These are phyloP conservation scores for Oxyteleia sp. DNA, from an alignment of 2,888 invertebrate genomes.

Conservation along the genomic window DNA sequence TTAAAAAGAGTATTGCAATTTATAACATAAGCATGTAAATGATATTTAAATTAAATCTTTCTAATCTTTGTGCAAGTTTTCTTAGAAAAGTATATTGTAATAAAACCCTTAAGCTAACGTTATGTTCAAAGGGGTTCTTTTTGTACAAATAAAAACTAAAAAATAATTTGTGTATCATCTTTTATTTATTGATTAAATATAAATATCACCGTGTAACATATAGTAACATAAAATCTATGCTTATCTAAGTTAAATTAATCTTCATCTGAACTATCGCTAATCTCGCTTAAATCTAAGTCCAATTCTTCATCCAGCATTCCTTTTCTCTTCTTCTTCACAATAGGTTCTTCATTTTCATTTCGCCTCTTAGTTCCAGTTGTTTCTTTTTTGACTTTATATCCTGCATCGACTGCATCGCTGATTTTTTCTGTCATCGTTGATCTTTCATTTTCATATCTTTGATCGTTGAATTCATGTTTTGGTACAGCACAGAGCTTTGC, in stretches of 20 bases:
- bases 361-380: slow-evolving; percentile 85
- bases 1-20: too few species aligned
- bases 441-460: slow-evolving; percentile 93
- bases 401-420: slow-evolving; percentile 94
- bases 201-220: too few species aligned
- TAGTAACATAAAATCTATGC: not conserved
- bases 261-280: slow-evolving; percentile 55
- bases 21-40: too few species aligned
- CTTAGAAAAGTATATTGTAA: too few species aligned
- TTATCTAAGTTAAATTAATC: slow-evolving; percentile 10
- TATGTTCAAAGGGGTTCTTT: too few species aligned
- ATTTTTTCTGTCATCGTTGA: slow-evolving; percentile 93
- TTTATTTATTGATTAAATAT: not conserved
- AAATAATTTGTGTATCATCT: too few species aligned
- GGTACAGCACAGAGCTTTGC: slow-evolving; percentile 93
- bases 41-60: too few species aligned
- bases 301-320: slow-evolving; percentile 81
- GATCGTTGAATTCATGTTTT: slow-evolving; percentile 95
- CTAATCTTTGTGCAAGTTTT: too few species aligned
- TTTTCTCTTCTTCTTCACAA: slow-evolving; percentile 77
- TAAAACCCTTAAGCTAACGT: too few species aligned
- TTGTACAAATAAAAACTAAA: too few species aligned
- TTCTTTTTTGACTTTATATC: slow-evolving; percentile 89
- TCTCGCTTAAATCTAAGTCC: slow-evolving; percentile 80
- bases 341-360: slow-evolving; percentile 79